Percentiles rank a stretch among this genome's conserved stretches.
These are phyloP conservation scores for Rhodinocichla rosea DNA, from an alignment of 2,113 vertebrate species.

Conservation along the genomic window DNA sequence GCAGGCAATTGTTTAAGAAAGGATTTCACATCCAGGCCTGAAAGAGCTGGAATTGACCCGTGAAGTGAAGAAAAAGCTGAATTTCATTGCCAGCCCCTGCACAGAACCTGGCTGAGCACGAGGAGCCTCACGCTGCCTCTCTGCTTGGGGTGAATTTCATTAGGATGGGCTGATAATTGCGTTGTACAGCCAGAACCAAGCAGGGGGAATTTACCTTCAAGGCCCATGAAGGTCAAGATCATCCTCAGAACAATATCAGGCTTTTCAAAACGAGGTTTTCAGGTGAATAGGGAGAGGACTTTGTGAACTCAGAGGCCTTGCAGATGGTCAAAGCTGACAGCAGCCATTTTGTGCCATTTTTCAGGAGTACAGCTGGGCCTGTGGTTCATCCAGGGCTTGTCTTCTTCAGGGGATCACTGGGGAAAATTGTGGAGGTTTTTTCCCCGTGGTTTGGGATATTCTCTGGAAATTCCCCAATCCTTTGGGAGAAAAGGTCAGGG, in stretches of 20 bases:
- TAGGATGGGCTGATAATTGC: constrained; percentile 4
- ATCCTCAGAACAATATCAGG: not conserved
- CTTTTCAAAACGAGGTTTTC: not conserved
- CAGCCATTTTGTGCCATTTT: not conserved
- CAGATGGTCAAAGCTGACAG: accelerated
- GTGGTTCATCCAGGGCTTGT: not conserved
- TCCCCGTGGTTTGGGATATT: not conserved
- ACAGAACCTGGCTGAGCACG: not conserved
- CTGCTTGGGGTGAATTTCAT: constrained; percentile 14
- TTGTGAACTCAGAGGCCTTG: not conserved
- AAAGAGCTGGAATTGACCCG: not conserved
- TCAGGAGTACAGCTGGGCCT: not conserved
- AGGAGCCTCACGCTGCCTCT: not conserved
- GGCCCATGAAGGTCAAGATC: not conserved
- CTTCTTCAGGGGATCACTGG: not conserved
- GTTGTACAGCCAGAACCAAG: not conserved
- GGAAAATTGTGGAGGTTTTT: not conserved
- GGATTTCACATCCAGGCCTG: not conserved
- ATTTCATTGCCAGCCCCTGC: not conserved
- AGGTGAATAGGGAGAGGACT: not conserved
- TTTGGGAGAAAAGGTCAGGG: not conserved
- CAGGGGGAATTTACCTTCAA: not conserved
- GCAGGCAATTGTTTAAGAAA: not conserved
- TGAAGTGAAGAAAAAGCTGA: not conserved
- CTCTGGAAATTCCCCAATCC: not conserved